Evolutionary conservation across 2,888 invertebrate genomes (phyloP).

Genomic region (Hirudinaria manillensis): DNA sequence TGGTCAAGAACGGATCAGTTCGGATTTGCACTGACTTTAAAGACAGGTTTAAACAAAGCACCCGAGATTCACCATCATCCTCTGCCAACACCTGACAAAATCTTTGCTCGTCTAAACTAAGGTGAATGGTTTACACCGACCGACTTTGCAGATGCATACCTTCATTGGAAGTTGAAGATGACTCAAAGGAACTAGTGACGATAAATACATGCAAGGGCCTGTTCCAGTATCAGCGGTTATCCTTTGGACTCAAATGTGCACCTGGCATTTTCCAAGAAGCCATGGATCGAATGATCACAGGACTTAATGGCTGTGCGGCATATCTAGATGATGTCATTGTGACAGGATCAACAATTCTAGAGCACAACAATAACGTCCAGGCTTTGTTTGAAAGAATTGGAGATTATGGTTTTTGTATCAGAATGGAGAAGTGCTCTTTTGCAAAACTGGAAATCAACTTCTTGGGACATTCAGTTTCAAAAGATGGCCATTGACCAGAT

Average conservation of each 20-base stretch:
- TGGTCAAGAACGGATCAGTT: neutral
- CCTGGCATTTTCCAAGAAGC: constrained; percentile 19
- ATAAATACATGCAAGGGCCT: constrained; percentile 7
- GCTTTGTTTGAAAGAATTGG: neutral
- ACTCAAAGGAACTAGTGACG: constrained; percentile 4
- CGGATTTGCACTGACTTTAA: constrained; percentile 8
- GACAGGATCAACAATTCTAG: neutral
- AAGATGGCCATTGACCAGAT: constrained; percentile 1
- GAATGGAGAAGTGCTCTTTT: neutral
- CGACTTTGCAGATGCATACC: constrained; percentile 7
- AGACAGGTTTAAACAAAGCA: constrained; percentile 12
- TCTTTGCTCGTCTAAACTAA: neutral
- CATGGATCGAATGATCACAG: neutral
- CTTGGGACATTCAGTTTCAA: neutral
- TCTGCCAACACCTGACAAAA: constrained; percentile 14
- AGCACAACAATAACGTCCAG: neutral
- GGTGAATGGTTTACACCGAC: neutral
- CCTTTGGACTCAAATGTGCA: neutral
- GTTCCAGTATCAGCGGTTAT: neutral
- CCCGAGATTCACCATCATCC: neutral
- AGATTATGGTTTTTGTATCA: neutral
- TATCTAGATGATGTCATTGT: constrained; percentile 19
- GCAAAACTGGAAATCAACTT: neutral
- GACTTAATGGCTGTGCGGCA: constrained; percentile 13
- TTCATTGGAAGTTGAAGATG: neutral